phyloP scores from a whole-genome alignment of 2,888 invertebrate species.

The Hirtodrosophila cameraria region DNA sequence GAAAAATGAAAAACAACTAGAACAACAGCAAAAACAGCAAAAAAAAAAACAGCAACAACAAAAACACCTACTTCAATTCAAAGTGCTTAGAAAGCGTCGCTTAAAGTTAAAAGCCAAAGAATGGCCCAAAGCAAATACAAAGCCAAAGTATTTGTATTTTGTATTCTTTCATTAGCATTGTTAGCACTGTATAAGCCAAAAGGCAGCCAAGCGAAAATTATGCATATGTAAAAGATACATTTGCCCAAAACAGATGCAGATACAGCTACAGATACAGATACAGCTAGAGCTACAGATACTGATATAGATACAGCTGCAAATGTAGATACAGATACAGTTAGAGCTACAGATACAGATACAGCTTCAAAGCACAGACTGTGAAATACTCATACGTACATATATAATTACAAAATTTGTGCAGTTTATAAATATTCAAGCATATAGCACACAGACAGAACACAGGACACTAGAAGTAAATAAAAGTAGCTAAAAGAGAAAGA shows the following conservation, averaged over 20 bases:
- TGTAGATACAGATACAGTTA: constrained; percentile 1
- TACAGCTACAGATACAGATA: constrained; percentile 6
- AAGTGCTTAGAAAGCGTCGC: constrained; percentile 56
- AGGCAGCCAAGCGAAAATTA: constrained; percentile 68
- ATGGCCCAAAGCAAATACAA: constrained; percentile 22
- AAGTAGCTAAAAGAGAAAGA: constrained; percentile 33
- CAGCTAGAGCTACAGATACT: constrained; percentile 1
- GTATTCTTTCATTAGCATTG: constrained; percentile 40
- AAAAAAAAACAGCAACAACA: constrained; percentile 11
- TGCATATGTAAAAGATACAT: constrained; percentile 58
- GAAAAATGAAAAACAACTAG: too few species aligned
- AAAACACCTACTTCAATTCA: constrained; percentile 15
- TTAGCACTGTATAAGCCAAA: constrained; percentile 25
- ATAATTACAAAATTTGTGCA: constrained; percentile 68
- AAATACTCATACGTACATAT: constrained; percentile 17
- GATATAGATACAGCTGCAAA: not conserved
- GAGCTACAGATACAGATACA: constrained; percentile 5
- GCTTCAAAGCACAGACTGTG: constrained; percentile 27
- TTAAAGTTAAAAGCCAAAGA: constrained; percentile 20
- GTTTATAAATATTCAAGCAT: constrained; percentile 69
- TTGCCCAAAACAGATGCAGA: constrained; percentile 27
- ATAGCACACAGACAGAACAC: constrained; percentile 8
- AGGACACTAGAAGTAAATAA: constrained; percentile 14
- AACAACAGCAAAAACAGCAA: not conserved
- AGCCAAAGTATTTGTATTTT: constrained; percentile 18